A percentile compares a stretch with the other conserved stretches of the same genome.
phyloP scores from a whole-genome alignment of 1,140 invertebrate genomes.

The Drusus annulatus region DNA sequence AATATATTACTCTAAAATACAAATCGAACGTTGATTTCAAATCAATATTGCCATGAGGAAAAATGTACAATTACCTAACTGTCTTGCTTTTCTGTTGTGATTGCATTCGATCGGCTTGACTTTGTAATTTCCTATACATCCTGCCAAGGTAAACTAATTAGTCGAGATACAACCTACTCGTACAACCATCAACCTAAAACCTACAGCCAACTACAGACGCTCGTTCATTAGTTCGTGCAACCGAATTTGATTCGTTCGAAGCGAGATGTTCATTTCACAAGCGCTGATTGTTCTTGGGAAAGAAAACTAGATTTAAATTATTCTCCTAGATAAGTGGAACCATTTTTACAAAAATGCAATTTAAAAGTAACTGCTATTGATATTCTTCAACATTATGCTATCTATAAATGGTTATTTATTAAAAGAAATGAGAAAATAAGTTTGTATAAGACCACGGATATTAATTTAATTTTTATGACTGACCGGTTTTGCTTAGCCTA shows the following conservation, averaged over 20 bases:
- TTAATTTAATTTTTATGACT: too few species aligned
- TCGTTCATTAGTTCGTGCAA: slow-evolving; percentile 2
- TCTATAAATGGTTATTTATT: too few species aligned
- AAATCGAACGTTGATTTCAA: neutral
- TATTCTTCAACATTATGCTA: too few species aligned
- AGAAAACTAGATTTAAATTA: neutral
- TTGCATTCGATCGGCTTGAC: neutral
- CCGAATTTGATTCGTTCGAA: slow-evolving; percentile 22
- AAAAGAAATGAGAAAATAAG: too few species aligned
- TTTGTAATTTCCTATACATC: slow-evolving; percentile 12
- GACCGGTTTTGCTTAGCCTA: too few species aligned
- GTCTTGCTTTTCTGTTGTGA: neutral
- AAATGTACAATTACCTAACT: neutral
- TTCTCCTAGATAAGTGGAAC: too few species aligned
- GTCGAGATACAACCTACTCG: neutral
- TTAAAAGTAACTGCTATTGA: too few species aligned
- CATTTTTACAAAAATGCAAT: too few species aligned
- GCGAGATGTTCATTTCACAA: neutral
- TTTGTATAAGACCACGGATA: too few species aligned
- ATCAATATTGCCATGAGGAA: neutral
- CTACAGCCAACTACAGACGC: too few species aligned
- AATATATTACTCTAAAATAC: too few species aligned
- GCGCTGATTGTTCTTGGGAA: neutral
- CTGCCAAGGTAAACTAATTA: slow-evolving; percentile 17
- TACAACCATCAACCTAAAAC: too few species aligned